Base-by-base conservation (phyloP, 1,140 invertebrate genomes). In the Drosophila nebulosa region DNA sequence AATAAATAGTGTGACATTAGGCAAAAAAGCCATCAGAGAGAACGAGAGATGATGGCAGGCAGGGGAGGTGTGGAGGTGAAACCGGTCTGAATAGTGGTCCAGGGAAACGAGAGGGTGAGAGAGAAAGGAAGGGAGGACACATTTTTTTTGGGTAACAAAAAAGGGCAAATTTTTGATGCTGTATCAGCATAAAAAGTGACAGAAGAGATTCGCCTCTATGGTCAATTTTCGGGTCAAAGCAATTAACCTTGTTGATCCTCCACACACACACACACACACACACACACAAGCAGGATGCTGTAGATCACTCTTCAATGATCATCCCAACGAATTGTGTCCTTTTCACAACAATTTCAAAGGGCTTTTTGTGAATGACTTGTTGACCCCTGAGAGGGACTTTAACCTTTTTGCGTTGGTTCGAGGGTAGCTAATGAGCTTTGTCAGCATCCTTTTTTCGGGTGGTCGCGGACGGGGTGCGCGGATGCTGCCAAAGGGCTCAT, bases 1-100 rank as follows among this genome's bases (percentile, higher is more conserved):
- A 89, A 90, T 89, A 89, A 89, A 89, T 89, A 90, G 80, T 88
- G 76, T 74, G 79, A 84, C 79, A 90, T 84, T 84, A 81, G 52
- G 52, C 63, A 71, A 79, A 63, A 62, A 66, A 46, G n/a, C 65
- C 72, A 86, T 84, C 71, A 52, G 78, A 84, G 55, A n/a, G 9
- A 32, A n/a, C n/a, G n/a, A n/a, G n/a, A n/a, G n/a, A n/a, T n/a
- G n/a, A n/a, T n/a, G n/a, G n/a, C n/a, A n/a, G n/a, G n/a, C n/a
- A n/a, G n/a, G n/a, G n/a, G n/a, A n/a, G n/a, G n/a, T n/a, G n/a
- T n/a, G 36, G 22, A 52, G 26, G 22, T 12, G 27, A 26, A 30
- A 30, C 52, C 26, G 32, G 32, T 58, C 36, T 36, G 2, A 7
- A 21, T 14, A 21, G 18, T 24, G 27, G 56, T 24, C 32, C 56